Conservation (phyloP, 1,140 invertebrate genomes). For the Eumeta japonica region DNA sequence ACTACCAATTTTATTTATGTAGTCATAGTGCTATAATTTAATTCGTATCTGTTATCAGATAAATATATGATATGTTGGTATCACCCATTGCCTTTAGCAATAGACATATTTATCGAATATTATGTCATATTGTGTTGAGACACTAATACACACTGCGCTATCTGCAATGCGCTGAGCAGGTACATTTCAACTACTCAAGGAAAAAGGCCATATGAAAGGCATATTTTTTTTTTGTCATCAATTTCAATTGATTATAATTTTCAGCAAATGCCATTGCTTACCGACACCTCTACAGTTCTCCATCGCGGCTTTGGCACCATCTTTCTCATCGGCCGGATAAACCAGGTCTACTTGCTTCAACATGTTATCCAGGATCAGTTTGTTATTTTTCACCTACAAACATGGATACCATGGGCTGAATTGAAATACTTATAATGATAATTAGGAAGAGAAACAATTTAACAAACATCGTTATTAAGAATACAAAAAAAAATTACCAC, state of each 20-base stretch:
- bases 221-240: too few relatives aligned
- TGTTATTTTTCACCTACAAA: slow-evolving; percentile 12
- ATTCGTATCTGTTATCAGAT: too few relatives aligned
- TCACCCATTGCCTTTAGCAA: too few relatives aligned
- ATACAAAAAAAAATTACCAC: neutral
- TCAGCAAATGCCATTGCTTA: neutral
- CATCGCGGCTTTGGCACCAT: neutral
- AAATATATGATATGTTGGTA: too few relatives aligned
- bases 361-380: neutral
- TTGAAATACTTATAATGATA: neutral
- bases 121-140: too few relatives aligned
- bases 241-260: too few relatives aligned
- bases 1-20: too few relatives aligned
- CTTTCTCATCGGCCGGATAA: neutral
- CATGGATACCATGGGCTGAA: neutral
- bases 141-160: too few relatives aligned
- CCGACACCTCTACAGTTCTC: neutral
- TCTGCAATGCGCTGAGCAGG: too few relatives aligned
- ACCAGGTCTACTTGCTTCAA: neutral
- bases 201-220: too few relatives aligned
- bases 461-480: neutral
- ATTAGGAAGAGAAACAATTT: neutral
- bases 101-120: too few relatives aligned
- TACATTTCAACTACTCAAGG: neutral
- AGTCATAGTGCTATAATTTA: too few relatives aligned